Evolutionary conservation across 2,113 vertebrate species (phyloP).

Genomic region (Stegastes partitus): DNA sequence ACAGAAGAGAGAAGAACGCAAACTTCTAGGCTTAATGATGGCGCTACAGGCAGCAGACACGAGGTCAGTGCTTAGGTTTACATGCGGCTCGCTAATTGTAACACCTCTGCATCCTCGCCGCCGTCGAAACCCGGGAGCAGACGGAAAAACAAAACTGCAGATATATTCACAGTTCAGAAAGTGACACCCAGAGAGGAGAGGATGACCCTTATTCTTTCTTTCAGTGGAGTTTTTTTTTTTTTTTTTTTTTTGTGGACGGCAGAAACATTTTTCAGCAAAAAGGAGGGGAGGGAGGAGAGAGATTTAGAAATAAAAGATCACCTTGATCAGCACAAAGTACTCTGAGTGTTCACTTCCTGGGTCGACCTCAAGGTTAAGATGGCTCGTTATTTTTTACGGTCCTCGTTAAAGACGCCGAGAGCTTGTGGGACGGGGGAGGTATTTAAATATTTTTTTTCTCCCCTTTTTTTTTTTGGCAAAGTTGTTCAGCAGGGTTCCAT

Average conservation of each 20-base stretch:
- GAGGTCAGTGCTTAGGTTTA: slow-evolving; percentile 45
- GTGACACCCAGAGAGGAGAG: slow-evolving; percentile 20
- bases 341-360: slow-evolving; percentile 51
- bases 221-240: not conserved
- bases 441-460: slow-evolving; percentile 13
- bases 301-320: slow-evolving; percentile 48
- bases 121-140: slow-evolving; percentile 33
- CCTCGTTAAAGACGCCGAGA: slow-evolving; percentile 53
- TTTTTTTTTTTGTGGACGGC: slow-evolving; percentile 21
- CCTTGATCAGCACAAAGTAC: slow-evolving; percentile 45
- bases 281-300: too few relatives aligned
- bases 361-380: slow-evolving; percentile 71
- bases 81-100: slow-evolving; percentile 60
- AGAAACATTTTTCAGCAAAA: slow-evolving; percentile 8
- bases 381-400: slow-evolving; percentile 70
- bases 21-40: slow-evolving; percentile 54
- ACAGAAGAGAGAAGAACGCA: slow-evolving; percentile 10
- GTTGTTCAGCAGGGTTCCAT: slow-evolving; percentile 40
- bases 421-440: slow-evolving; percentile 19
- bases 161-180: not conserved
- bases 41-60: slow-evolving; percentile 41
- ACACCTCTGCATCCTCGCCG: slow-evolving; percentile 35
- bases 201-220: slow-evolving; percentile 15
- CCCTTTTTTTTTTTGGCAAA: not conserved
- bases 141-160: slow-evolving; percentile 25